phyloP scores from a whole-genome alignment of 2,888 invertebrate species.

The Apamea crenata region DNA sequence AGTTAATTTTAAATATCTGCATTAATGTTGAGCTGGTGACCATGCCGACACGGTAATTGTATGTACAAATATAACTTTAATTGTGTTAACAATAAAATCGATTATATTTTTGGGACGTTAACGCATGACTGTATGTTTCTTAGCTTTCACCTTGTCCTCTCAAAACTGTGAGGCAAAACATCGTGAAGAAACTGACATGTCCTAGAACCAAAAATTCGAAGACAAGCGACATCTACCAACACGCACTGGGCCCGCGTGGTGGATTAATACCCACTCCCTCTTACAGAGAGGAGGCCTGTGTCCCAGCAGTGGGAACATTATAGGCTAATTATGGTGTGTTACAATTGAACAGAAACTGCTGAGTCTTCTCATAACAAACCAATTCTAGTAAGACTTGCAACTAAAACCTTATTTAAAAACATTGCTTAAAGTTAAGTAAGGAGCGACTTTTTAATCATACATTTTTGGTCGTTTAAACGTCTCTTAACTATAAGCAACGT shows the following conservation, averaged over 20 bases:
- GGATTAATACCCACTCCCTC: neutral
- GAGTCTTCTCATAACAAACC: neutral
- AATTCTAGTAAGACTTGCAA: neutral
- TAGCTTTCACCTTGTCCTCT: neutral
- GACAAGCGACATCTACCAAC: neutral
- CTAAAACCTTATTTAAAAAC: no score
- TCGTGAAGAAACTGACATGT: neutral
- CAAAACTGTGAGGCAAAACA: neutral
- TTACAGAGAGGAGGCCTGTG: neutral
- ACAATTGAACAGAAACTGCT: neutral
- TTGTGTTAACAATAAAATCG: neutral
- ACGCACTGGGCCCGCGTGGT: neutral
- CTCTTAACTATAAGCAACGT: neutral
- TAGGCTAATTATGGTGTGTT: neutral
- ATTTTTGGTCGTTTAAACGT: neutral
- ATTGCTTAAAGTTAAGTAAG: no score
- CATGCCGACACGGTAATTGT: slow-evolving; percentile 6
- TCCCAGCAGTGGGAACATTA: neutral
- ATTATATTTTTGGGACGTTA: neutral
- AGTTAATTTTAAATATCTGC: slow-evolving; percentile 37
- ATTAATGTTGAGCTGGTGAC: slow-evolving; percentile 18
- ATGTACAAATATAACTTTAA: neutral
- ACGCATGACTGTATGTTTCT: no score
- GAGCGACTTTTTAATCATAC: neutral
- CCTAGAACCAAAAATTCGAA: neutral